phyloP scores from a whole-genome alignment of 2,888 invertebrate species.

The Phytoseiulus persimilis region DNA sequence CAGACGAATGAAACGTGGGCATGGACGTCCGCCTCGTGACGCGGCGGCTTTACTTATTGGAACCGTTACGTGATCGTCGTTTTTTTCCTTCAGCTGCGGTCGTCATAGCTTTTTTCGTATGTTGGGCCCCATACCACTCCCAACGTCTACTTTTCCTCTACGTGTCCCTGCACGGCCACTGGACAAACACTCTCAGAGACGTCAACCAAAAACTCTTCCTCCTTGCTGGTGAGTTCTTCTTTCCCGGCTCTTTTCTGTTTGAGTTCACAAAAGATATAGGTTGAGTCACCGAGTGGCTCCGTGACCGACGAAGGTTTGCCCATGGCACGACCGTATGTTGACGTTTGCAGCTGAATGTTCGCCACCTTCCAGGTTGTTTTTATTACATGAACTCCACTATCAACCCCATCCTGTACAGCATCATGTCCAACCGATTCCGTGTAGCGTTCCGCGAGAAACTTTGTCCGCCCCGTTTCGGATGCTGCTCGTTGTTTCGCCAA shows the following conservation, averaged over 20 bases:
- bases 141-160: constrained; percentile 51
- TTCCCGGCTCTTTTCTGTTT: neutral
- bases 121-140: constrained; percentile 53
- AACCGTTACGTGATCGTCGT: neutral
- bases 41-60: neutral
- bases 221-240: constrained; percentile 49
- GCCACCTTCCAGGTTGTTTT: constrained; percentile 45
- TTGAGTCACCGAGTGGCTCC: neutral
- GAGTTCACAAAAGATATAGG: neutral
- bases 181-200: constrained; percentile 49
- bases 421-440: constrained; percentile 47
- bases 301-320: neutral
- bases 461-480: constrained; percentile 42
- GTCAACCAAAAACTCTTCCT: constrained; percentile 51
- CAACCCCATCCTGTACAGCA: constrained; percentile 46
- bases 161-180: constrained; percentile 47
- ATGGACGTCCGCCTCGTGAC: neutral
- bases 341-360: neutral
- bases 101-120: constrained; percentile 52
- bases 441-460: constrained; percentile 46
- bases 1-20: neutral
- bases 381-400: constrained; percentile 47
- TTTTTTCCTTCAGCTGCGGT: constrained; percentile 50
- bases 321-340: neutral
- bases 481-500: constrained; percentile 39